phyloP scores from a whole-genome alignment of 2,888 invertebrate genomes.

The Zonitis immaculata region DNA sequence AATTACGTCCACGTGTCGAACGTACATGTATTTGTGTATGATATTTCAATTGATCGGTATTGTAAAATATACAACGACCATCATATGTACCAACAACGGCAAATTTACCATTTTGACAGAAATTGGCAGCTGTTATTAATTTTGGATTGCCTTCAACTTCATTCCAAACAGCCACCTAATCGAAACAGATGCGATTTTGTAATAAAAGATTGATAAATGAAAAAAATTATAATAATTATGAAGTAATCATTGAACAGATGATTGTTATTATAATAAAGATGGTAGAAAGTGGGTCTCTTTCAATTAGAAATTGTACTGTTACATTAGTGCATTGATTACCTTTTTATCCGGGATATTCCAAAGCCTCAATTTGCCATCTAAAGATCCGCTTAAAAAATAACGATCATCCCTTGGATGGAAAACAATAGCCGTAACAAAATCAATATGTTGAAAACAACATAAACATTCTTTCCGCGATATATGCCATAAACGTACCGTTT shows the following conservation, averaged over 20 bases:
- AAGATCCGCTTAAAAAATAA: constrained; percentile 92
- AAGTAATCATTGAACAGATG: neutral
- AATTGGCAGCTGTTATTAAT: constrained; percentile 94
- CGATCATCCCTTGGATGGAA: constrained; percentile 92
- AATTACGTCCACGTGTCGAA: constrained; percentile 93
- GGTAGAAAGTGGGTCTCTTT: neutral
- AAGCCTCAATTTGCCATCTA: constrained; percentile 95
- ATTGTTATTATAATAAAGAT: neutral
- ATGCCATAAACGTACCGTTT: constrained; percentile 97
- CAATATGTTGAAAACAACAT: constrained; percentile 98
- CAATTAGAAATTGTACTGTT: neutral
- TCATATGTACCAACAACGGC: constrained; percentile 98
- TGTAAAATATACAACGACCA: constrained; percentile 97
- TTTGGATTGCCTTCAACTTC: constrained; percentile 93
- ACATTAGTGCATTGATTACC: too few species aligned
- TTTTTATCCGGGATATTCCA: constrained; percentile 99
- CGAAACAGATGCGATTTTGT: neutral
- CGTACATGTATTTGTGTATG: constrained; percentile 96
- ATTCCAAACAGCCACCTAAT: constrained; percentile 93
- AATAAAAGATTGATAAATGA: neutral
- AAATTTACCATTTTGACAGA: constrained; percentile 96
- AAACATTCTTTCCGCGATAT: constrained; percentile 95
- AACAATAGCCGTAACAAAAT: constrained; percentile 98
- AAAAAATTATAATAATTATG: neutral
- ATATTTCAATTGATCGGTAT: constrained; percentile 96